Percentiles rank a stretch among this genome's conserved stretches.
These are phyloP conservation scores for Litoditis marina DNA, from an alignment of 2,888 invertebrate genomes.

Conservation along the genomic window DNA sequence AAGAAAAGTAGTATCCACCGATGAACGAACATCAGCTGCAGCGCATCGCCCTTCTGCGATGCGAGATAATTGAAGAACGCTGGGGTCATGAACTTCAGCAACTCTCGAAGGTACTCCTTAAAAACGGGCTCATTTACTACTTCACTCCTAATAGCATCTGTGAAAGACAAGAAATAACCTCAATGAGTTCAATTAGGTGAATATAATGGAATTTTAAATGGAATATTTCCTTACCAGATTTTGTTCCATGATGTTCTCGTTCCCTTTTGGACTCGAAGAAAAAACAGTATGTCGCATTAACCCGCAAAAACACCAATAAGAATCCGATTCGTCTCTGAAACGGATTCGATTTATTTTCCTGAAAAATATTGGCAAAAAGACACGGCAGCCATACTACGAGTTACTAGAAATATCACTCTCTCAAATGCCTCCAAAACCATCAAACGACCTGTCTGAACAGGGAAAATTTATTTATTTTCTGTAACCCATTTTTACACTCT, in stretches of 20 bases:
- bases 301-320: conserved; percentile 66
- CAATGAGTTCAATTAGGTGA: too few species aligned
- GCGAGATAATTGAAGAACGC: conserved; percentile 81
- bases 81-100: conserved; percentile 85
- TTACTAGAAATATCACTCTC: too few species aligned
- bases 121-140: background rate
- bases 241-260: conserved; percentile 78
- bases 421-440: too few species aligned
- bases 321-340: conserved; percentile 64
- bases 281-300: conserved; percentile 75
- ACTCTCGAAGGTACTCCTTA: conserved; percentile 77
- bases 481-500: too few species aligned
- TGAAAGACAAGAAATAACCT: too few species aligned
- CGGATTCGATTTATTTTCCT: too few species aligned
- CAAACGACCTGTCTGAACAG: too few species aligned
- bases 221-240: conserved; percentile 71
- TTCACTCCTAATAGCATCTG: too few species aligned
- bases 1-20: conserved; percentile 92
- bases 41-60: conserved; percentile 70
- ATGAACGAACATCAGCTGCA: conserved; percentile 87
- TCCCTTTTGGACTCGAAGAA: conserved; percentile 86
- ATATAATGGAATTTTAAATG: background rate
- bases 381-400: too few species aligned
- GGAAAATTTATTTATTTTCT: too few species aligned
- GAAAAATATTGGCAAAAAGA: too few species aligned